Conservation (phyloP, 2,797 vertebrate species). For the Craterocephalus amniculus region DNA sequence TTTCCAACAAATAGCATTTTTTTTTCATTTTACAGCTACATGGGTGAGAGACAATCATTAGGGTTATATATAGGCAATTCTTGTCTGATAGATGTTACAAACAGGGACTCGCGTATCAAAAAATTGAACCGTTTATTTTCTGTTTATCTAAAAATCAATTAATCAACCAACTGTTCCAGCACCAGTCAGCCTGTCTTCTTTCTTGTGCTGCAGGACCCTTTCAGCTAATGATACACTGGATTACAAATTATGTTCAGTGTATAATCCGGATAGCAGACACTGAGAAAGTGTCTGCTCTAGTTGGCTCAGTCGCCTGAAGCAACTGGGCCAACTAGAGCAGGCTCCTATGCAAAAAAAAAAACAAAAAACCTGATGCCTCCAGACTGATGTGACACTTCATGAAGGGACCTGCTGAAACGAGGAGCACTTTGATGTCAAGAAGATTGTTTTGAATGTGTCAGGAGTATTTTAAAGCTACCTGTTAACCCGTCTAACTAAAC, state of each 20-base stretch:
- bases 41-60: not conserved
- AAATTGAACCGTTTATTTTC: slow-evolving; percentile 1
- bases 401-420: slow-evolving; percentile 61
- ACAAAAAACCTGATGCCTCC: slow-evolving; percentile 29
- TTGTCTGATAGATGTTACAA: not conserved
- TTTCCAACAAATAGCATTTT: not conserved
- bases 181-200: not conserved
- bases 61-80: slow-evolving; percentile 1
- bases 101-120: not conserved
- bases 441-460: slow-evolving; percentile 70
- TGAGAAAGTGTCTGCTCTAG: slow-evolving; percentile 29
- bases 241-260: slow-evolving; percentile 43
- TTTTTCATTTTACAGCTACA: not conserved
- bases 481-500: slow-evolving; percentile 46
- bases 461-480: slow-evolving; percentile 67
- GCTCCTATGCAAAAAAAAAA: slow-evolving; percentile 47
- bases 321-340: slow-evolving; percentile 44
- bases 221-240: slow-evolving; percentile 39
- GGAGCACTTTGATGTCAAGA: slow-evolving; percentile 70
- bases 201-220: slow-evolving; percentile 1
- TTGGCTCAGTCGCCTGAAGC: slow-evolving; percentile 54
- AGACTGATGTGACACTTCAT: slow-evolving; percentile 66
- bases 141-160: not conserved
- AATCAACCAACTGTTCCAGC: not conserved
- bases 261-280: slow-evolving; percentile 44